Conservation (phyloP, 2,888 invertebrate genomes). For the Hydroisotoma schaefferi region DNA sequence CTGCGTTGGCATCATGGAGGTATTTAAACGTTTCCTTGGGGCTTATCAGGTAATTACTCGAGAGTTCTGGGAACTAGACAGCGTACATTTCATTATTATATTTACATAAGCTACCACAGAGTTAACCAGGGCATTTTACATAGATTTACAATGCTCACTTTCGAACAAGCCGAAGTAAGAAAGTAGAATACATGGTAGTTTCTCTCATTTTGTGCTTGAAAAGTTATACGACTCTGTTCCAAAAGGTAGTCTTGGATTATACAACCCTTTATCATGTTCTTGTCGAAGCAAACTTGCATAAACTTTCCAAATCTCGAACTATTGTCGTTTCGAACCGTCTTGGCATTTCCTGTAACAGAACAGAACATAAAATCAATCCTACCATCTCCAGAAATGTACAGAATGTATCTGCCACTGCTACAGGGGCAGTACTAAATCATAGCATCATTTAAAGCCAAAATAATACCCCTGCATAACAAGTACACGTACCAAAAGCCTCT, state of each 20-base stretch:
- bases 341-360: slow-evolving; percentile 91
- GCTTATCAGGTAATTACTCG: too few relatives aligned
- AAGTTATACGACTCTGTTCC: slow-evolving; percentile 85
- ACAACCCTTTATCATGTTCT: slow-evolving; percentile 83
- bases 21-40: too few relatives aligned
- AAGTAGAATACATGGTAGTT: slow-evolving; percentile 93
- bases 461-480: slow-evolving; percentile 16
- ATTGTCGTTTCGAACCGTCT: slow-evolving; percentile 88
- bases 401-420: too few relatives aligned
- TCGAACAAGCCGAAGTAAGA: slow-evolving; percentile 78
- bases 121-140: too few relatives aligned
- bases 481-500: slow-evolving; percentile 77
- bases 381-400: too few relatives aligned
- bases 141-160: too few relatives aligned
- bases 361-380: too few relatives aligned
- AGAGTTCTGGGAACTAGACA: too few relatives aligned
- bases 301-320: slow-evolving; percentile 93
- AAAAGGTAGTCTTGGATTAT: slow-evolving; percentile 85
- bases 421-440: too few relatives aligned
- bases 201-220: slow-evolving; percentile 76
- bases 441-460: neutral
- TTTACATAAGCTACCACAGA: too few relatives aligned
- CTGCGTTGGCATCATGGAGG: too few relatives aligned
- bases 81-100: too few relatives aligned
- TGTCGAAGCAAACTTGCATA: slow-evolving; percentile 88